Base-by-base conservation (phyloP, 2,113 vertebrate genomes). In the Prinia subflava region DNA sequence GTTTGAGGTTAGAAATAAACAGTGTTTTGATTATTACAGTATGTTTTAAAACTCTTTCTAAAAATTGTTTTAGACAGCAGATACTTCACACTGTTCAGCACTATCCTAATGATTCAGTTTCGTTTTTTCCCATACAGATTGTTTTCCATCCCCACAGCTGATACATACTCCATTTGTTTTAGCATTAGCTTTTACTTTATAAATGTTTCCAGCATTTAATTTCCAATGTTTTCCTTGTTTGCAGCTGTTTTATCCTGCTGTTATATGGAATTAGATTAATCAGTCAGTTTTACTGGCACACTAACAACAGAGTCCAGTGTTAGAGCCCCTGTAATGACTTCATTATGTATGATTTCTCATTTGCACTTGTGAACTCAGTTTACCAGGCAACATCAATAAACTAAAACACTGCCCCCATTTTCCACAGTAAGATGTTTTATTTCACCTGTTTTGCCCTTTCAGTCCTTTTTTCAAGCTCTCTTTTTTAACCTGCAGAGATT, bases 121-220 rank as follows among this genome's bases (percentile, higher is more conserved):
- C 35, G 69, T 88, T 91, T 92, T 87, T 89, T 53, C 79, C 63
- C 35, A 68, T 94, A 31, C 73, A 83, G 68, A 95, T 94, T 94
- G 78, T 93, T 95, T 96, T 93, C 92, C 86, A 83, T 76, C 62
- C 67, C 71, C 80, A 44, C 74, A 89, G 78, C 2, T 96, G 83
- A 76, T 95, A 50, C 83, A 77, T 87, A 57, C 30, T 84, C 53
- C 69, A 63, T 92, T 97, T 92, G 81, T 84, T 50, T 85, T 92
- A 95, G 41, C 64, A 47, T 92, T 77, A 94, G 89, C 74, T 97
- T 91, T 94, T 80, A 88, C 53, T 87, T 88, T 92, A 85, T 94
- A 96, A 97, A 89, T 94, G 62, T 97, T 97, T 97, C 94, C 96
- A 97, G 74, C 42, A 39, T 91, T 94, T 92, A 25, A 75, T 93